phyloP scores from a whole-genome alignment of 2,113 vertebrate genomes.

The Balaeniceps rex region DNA sequence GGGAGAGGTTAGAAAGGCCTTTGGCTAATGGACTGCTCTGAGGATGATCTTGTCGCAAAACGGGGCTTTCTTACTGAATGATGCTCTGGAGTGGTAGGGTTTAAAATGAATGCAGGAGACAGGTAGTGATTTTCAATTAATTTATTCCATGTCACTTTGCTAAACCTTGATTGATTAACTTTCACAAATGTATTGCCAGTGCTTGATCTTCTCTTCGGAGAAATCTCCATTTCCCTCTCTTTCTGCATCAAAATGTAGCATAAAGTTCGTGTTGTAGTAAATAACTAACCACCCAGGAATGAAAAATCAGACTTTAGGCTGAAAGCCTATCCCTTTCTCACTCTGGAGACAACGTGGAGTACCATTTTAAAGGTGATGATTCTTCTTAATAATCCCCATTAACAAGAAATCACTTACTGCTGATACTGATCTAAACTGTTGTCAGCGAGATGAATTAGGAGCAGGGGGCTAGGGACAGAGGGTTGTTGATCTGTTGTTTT shows the following conservation, averaged over 20 bases:
- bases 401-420: slow-evolving; percentile 14
- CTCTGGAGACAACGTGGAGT: not conserved
- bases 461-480: not conserved
- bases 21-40: not conserved
- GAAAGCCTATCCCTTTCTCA: not conserved
- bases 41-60: not conserved
- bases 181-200: not conserved
- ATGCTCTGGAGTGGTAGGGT: not conserved
- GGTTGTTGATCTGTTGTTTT: slow-evolving; percentile 20
- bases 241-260: not conserved
- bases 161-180: not conserved
- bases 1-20: not conserved
- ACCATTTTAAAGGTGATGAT: slow-evolving; percentile 35
- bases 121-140: not conserved
- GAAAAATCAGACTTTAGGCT: not conserved
- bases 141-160: not conserved
- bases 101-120: not conserved
- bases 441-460: slow-evolving; percentile 44
- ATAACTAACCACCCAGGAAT: not conserved
- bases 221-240: not conserved
- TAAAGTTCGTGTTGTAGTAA: not conserved
- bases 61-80: not conserved
- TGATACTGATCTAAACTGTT: slow-evolving; percentile 40
- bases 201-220: not conserved
- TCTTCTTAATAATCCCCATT: slow-evolving; percentile 52